A percentile compares a stretch with the other conserved stretches of the same genome.
phyloP scores from a whole-genome alignment of 1,140 invertebrate genomes.

The Cheumatopsyche charites region DNA sequence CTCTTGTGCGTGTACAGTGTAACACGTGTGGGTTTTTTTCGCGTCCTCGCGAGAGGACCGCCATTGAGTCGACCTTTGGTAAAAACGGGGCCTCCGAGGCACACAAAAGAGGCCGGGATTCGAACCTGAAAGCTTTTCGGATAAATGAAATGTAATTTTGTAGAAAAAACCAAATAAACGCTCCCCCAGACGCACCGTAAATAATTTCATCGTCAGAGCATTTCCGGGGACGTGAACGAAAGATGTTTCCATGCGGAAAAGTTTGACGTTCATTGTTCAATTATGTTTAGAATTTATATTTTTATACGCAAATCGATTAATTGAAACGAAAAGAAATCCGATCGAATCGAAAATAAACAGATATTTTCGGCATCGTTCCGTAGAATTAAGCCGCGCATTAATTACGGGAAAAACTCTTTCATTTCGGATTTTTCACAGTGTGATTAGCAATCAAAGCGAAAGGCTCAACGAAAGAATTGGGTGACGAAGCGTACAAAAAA shows the following conservation, averaged over 20 bases:
- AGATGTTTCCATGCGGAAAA: too few relatives aligned
- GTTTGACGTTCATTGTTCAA: too few relatives aligned
- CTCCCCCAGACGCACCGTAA: conserved; percentile 22
- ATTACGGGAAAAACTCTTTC: too few relatives aligned
- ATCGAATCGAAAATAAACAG: too few relatives aligned
- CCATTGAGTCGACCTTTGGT: conserved; percentile 9
- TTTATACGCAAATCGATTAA: too few relatives aligned
- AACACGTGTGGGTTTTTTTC: conserved; percentile 13
- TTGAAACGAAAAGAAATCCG: too few relatives aligned
- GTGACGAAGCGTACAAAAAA: conserved; percentile 5
- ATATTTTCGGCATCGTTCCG: too few relatives aligned
- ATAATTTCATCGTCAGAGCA: conserved; percentile 24
- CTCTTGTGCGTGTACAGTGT: background rate
- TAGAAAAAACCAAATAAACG: conserved; percentile 32
- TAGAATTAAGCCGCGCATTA: background rate
- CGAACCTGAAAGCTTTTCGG: conserved; percentile 31
- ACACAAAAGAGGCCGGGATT: conserved; percentile 15
- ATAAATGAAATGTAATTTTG: conserved; percentile 37
- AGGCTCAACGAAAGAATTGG: background rate
- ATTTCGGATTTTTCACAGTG: too few relatives aligned
- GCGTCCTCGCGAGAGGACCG: conserved; percentile 11
- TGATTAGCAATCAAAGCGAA: too few relatives aligned
- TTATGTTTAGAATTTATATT: too few relatives aligned
- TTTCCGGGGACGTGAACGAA: background rate
- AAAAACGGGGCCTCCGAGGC: conserved; percentile 24